Conservation (phyloP, 2,797 vertebrate species). For the Anguilla megastoma region DNA sequence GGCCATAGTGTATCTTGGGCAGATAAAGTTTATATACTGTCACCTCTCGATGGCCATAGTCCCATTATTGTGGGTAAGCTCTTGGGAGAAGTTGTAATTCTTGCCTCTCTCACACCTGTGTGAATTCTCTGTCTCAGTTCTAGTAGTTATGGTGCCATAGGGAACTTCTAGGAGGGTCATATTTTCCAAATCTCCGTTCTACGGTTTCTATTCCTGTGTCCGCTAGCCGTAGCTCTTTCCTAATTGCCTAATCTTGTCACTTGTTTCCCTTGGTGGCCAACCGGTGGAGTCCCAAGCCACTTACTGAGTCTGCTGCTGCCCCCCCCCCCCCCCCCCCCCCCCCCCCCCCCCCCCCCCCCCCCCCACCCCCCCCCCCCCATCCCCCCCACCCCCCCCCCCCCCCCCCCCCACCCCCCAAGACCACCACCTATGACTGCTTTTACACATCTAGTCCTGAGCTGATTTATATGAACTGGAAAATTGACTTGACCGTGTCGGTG, state of each 20-base stretch:
- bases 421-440: not conserved
- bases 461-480: not conserved
- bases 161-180: not conserved
- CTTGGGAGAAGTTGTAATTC: not conserved
- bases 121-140: too few species aligned
- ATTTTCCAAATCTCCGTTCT: not conserved
- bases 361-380: not conserved
- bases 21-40: not conserved
- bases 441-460: not conserved
- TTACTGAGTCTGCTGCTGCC: not conserved
- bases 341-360: not conserved
- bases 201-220: not conserved
- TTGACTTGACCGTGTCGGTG: not conserved
- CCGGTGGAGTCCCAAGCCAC: not conserved
- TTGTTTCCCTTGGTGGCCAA: not conserved
- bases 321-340: not conserved
- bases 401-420: not conserved
- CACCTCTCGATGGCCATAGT: not conserved
- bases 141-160: not conserved
- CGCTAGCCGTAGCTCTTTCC: not conserved
- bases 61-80: not conserved
- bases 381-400: too few species aligned
- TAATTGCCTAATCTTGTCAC: constrained; percentile 5
- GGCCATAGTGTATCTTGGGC: not conserved
- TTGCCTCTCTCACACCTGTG: not conserved